phyloP scores from a whole-genome alignment of 2,888 invertebrate species.

The Flexamia atlantica region DNA sequence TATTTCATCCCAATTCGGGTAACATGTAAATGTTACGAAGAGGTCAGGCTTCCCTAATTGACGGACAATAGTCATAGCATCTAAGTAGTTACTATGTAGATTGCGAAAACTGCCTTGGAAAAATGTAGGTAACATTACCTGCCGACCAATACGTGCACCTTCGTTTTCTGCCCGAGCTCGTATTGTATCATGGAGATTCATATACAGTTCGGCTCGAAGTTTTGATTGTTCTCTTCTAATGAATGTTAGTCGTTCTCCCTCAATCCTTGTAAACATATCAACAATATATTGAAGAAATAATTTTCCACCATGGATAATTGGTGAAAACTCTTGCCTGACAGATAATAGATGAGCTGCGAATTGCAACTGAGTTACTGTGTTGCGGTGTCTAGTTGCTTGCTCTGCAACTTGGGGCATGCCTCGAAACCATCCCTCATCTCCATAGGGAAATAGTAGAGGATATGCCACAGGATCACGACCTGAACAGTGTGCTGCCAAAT shows the following conservation, averaged over 20 bases:
- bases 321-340: neutral
- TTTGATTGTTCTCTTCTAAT: too few species aligned
- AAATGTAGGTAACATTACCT: neutral
- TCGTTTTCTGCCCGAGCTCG: neutral
- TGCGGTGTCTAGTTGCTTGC: too few species aligned
- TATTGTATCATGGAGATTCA: neutral
- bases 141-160: neutral
- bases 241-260: neutral
- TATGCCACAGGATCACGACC: neutral
- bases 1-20: too few species aligned
- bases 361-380: too few species aligned
- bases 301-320: conserved; percentile 10
- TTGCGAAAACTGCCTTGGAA: conserved; percentile 5
- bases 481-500: neutral
- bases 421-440: too few species aligned
- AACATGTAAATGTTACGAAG: neutral
- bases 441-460: neutral
- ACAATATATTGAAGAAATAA: neutral
- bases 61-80: conserved; percentile 11
- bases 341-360: too few species aligned
- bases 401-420: too few species aligned
- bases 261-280: neutral
- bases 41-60: neutral
- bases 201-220: neutral
- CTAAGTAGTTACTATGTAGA: neutral